Evolutionary conservation across 2,113 vertebrate genomes (phyloP).

Genomic region (Opisthocomus hoazin): DNA sequence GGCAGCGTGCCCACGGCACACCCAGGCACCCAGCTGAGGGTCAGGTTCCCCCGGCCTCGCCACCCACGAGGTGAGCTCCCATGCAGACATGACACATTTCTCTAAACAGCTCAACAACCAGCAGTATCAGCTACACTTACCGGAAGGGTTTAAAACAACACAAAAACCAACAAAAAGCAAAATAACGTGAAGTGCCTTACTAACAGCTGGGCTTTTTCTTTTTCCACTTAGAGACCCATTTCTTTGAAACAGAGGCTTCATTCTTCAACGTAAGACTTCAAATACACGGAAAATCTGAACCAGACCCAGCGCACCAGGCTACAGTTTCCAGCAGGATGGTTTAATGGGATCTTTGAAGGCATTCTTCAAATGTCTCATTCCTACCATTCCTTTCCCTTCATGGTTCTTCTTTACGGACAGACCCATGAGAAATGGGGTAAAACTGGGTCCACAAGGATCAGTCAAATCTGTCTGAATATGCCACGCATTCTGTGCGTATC

Average conservation of each 20-base stretch:
- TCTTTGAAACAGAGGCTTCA: slow-evolving; percentile 15
- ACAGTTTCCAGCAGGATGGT: slow-evolving; percentile 17
- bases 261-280: slow-evolving; percentile 27
- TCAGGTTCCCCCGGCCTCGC: background rate
- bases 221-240: background rate
- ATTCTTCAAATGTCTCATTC: slow-evolving; percentile 33
- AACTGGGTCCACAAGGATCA: background rate
- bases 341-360: background rate
- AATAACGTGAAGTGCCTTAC: background rate
- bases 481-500: background rate
- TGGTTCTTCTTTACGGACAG: background rate
- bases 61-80: background rate
- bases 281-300: slow-evolving; percentile 31
- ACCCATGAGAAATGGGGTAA: background rate
- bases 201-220: slow-evolving; percentile 38
- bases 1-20: background rate
- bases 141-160: background rate
- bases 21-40: background rate
- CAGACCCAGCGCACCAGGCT: slow-evolving; percentile 19
- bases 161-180: background rate
- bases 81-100: background rate
- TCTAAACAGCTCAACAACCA: background rate
- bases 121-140: background rate
- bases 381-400: slow-evolving; percentile 7
- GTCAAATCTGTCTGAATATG: background rate